These are phyloP conservation scores for Hylaea fasciaria DNA, from an alignment of 2,888 invertebrate species.

Conservation along the genomic window DNA sequence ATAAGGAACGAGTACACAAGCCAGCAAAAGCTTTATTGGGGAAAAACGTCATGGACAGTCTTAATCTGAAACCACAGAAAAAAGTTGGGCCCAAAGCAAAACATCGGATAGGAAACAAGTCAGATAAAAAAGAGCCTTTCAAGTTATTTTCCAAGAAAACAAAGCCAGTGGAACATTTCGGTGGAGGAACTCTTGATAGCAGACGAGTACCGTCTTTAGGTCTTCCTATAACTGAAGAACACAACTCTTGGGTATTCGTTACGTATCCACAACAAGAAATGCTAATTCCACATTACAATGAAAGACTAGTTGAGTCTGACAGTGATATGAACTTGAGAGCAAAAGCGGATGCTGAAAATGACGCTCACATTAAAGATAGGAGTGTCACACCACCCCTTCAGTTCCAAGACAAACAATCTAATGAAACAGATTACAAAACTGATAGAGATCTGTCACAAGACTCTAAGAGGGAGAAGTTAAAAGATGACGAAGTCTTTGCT, in stretches of 20 bases:
- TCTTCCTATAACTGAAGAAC: conserved; percentile 69
- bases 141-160: conserved; percentile 76
- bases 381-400: conserved; percentile 77
- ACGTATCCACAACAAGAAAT: conserved; percentile 74
- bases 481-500: conserved; percentile 71
- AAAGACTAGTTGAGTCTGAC: conserved; percentile 68
- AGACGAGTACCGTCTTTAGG: conserved; percentile 78
- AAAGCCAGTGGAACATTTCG: conserved; percentile 66
- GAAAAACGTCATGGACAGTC: conserved; percentile 80
- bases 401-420: conserved; percentile 77
- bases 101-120: conserved; percentile 69
- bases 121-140: conserved; percentile 72
- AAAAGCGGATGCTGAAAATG: conserved; percentile 57
- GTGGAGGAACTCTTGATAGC: conserved; percentile 71
- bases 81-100: conserved; percentile 78
- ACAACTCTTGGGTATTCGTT: conserved; percentile 76
- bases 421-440: conserved; percentile 65
- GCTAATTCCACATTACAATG: conserved; percentile 76
- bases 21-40: conserved; percentile 75
- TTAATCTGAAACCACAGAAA: conserved; percentile 77
- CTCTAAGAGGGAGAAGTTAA: conserved; percentile 79
- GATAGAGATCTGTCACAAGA: conserved; percentile 73
- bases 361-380: conserved; percentile 59
- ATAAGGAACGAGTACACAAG: conserved; percentile 67
- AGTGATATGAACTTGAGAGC: conserved; percentile 56